Conservation (phyloP, 2,888 invertebrate species). For the Folsomia manolachei region DNA sequence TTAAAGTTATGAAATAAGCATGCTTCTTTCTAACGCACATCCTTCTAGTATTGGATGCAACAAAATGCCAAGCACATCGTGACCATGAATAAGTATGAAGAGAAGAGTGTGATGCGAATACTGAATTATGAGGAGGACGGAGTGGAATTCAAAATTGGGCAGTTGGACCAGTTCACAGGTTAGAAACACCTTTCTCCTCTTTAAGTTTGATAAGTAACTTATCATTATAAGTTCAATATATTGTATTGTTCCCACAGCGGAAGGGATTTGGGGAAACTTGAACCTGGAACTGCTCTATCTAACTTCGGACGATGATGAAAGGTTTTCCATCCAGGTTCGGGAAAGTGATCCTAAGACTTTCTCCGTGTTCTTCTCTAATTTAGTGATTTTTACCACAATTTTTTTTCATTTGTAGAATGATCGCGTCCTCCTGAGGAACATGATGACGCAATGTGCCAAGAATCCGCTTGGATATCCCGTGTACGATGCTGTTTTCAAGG, state of each 20-base stretch:
- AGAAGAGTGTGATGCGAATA: constrained; percentile 28
- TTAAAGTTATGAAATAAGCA: not conserved
- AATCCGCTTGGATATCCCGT: constrained; percentile 47
- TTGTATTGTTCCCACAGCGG: constrained; percentile 32
- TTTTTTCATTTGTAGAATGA: constrained; percentile 39
- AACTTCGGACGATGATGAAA: constrained; percentile 59
- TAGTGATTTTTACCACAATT: not conserved
- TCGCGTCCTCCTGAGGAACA: constrained; percentile 45
- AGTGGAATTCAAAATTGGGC: constrained; percentile 43
- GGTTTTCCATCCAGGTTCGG: constrained; percentile 55
- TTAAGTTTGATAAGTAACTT: too few relatives aligned
- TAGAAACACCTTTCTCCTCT: too few relatives aligned
- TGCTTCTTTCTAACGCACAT: not conserved
- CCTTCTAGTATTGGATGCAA: constrained; percentile 30
- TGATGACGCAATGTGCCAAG: constrained; percentile 47
- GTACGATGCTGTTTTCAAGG: constrained; percentile 43
- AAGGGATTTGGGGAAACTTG: constrained; percentile 57
- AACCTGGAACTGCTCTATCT: constrained; percentile 57
- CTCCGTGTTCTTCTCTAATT: not conserved
- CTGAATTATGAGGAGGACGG: constrained; percentile 42
- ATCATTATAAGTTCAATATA: too few relatives aligned
- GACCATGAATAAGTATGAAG: constrained; percentile 7
- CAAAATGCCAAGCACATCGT: constrained; percentile 34
- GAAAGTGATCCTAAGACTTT: not conserved
- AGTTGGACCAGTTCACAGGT: constrained; percentile 39